Percentiles rank a stretch among this genome's conserved stretches.
phyloP scores from a whole-genome alignment of 1,140 invertebrate species.

The Bombus vancouverensis region DNA sequence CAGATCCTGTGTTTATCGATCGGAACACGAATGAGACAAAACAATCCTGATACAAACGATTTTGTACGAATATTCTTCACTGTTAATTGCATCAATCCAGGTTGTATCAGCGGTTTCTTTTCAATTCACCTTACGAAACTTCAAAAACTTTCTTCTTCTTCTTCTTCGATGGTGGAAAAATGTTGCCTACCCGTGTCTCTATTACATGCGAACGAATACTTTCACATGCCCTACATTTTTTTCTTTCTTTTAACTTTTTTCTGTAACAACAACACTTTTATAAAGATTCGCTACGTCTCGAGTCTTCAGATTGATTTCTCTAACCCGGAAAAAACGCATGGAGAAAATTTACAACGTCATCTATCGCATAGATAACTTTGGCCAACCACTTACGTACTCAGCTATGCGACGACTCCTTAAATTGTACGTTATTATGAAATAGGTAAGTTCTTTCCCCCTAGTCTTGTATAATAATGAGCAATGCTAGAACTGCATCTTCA shows the following conservation, averaged over 20 bases:
- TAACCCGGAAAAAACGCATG: slow-evolving; percentile 32
- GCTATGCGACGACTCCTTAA: slow-evolving; percentile 37
- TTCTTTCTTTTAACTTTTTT: slow-evolving; percentile 13
- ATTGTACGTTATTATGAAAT: slow-evolving; percentile 58
- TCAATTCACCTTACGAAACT: slow-evolving; percentile 2
- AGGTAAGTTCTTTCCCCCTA: slow-evolving; percentile 61
- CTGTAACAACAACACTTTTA: slow-evolving; percentile 51
- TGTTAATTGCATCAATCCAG: slow-evolving; percentile 12
- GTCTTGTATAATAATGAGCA: slow-evolving; percentile 73
- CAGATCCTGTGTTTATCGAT: slow-evolving; percentile 44
- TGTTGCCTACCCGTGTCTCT: not conserved
- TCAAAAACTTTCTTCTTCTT: not conserved
- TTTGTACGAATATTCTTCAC: slow-evolving; percentile 48
- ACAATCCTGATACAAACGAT: not conserved
- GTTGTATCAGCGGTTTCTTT: not conserved
- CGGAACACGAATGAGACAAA: slow-evolving; percentile 1
- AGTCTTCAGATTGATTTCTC: slow-evolving; percentile 42
- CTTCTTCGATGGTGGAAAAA: not conserved
- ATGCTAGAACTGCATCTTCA: slow-evolving; percentile 64
- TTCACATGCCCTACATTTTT: slow-evolving; percentile 27
- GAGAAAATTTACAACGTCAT: slow-evolving; percentile 42
- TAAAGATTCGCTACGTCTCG: slow-evolving; percentile 55
- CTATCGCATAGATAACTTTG: slow-evolving; percentile 62
- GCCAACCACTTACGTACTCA: slow-evolving; percentile 63
- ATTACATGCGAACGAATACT: slow-evolving; percentile 19